A percentile compares a stretch with the other conserved stretches of the same genome.
Conservation (phyloP, 2,888 invertebrate genomes). For the Chrysotoxum bicinctum region DNA sequence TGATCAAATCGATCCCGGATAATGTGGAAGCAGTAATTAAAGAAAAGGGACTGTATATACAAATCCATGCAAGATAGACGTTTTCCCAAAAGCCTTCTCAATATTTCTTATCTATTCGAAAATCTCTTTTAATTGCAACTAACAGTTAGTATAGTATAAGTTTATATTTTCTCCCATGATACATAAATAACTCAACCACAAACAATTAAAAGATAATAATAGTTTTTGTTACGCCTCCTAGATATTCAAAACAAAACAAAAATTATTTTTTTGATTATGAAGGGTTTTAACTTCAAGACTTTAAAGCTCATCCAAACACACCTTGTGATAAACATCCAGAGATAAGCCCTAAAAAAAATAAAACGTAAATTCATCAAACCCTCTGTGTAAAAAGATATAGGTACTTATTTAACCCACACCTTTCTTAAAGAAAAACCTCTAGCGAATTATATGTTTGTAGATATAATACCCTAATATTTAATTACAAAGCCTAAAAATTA, state of each 20-base stretch:
- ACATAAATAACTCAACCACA: neutral
- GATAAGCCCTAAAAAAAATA: neutral
- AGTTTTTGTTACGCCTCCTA: neutral
- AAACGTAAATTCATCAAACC: neutral
- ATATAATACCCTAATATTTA: constrained; percentile 26
- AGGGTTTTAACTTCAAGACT: neutral
- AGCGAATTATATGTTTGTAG: too few species aligned
- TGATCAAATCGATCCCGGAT: too few species aligned
- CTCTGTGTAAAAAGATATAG: neutral
- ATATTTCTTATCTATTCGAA: too few species aligned
- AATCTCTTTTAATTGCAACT: too few species aligned
- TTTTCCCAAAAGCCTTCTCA: too few species aligned
- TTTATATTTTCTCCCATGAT: too few species aligned
- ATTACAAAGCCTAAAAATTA: constrained; percentile 30
- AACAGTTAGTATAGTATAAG: too few species aligned
- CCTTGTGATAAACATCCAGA: neutral
- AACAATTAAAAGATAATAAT: neutral
- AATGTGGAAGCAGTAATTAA: too few species aligned
- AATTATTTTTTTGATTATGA: neutral
- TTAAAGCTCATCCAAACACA: neutral
- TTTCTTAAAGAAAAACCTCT: constrained; percentile 7
- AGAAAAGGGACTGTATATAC: too few species aligned
- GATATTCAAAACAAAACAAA: neutral
- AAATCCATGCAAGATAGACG: too few species aligned
- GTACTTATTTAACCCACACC: neutral